These are phyloP conservation scores for Cryptophagus acutangulus DNA, from an alignment of 2,888 invertebrate genomes.

Conservation along the genomic window DNA sequence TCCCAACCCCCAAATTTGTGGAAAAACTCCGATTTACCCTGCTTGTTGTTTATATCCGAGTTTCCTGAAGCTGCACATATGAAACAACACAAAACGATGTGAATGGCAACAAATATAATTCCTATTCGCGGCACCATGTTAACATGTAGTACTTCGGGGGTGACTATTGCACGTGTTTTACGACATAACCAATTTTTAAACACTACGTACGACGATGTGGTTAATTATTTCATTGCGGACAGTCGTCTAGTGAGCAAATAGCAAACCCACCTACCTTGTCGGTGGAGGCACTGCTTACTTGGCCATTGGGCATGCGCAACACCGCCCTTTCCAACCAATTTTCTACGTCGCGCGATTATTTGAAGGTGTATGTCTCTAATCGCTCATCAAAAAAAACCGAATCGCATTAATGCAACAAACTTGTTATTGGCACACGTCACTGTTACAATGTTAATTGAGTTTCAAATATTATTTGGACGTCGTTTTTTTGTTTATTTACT, in stretches of 20 bases:
- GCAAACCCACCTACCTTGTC: constrained; percentile 9
- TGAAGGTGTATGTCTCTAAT: too few species aligned
- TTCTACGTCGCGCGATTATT: constrained; percentile 26
- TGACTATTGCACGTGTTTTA: constrained; percentile 37
- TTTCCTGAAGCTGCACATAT: constrained; percentile 36
- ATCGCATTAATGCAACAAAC: too few species aligned
- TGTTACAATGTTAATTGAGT: too few species aligned
- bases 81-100: constrained; percentile 37
- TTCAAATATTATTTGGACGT: too few species aligned
- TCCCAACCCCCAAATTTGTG: too few species aligned
- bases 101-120: constrained; percentile 31
- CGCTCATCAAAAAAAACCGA: too few species aligned
- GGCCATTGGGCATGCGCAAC: constrained; percentile 28
- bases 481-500: too few species aligned
- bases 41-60: constrained; percentile 33
- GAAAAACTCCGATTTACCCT: too few species aligned
- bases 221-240: constrained; percentile 32
- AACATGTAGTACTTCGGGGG: too few species aligned
- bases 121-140: constrained; percentile 36
- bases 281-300: too few species aligned
- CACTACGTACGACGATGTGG: constrained; percentile 12
- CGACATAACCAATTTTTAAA: constrained; percentile 37
- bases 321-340: constrained; percentile 31
- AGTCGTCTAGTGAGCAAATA: constrained; percentile 14
- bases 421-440: too few species aligned